Base-by-base conservation (phyloP, 2,888 invertebrate species). In the Tenthredo livida region DNA sequence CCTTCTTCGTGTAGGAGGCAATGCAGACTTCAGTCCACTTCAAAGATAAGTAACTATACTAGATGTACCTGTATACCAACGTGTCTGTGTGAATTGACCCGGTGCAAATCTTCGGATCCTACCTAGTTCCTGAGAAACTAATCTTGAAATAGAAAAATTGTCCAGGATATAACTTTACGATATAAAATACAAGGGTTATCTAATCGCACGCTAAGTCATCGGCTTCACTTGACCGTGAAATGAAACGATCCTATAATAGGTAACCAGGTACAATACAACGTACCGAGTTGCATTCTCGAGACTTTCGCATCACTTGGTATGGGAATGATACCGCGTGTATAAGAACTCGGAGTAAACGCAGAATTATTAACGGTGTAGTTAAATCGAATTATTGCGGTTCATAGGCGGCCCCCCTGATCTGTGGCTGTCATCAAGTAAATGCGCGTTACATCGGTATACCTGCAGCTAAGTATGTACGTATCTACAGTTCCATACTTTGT, bases 291-390 rank as follows among this genome's bases (percentile, higher is more conserved):
- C 17, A 54, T 54, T 61, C 61, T 25, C 10, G 25, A 61, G 25
- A 61, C 21, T 25, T 61, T n/a, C 7, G 54, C 54, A 25, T 21
- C 12, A 61, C 61, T 29, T 5, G 15, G 33, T 12, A 65, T 25
- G 21, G 65, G 17, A 67, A 67, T 67, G 29, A 67, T 67, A 12
- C 21, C 61, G 61, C 61, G 33, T 33, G 33, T 33, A 25, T 33
- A 17, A 21, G 25, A 40, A 21, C 43, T 25, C 73, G 67, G 40
- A 10, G 40, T 72, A 21, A 58, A 54, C 54, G 78, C n/a, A 33
- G 33, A 58, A 78, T 80, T 80, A 80, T 80, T 80, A 80, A 80
- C 80, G 80, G 33, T 43, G 80, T 37, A 58, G 61, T 80, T 80
- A 40, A 80, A 61, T 40, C 61, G 80, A 80, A 80, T 80, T 80